These are phyloP conservation scores for Lepidostoma basale DNA, from an alignment of 1,140 invertebrate species.

Conservation along the genomic window DNA sequence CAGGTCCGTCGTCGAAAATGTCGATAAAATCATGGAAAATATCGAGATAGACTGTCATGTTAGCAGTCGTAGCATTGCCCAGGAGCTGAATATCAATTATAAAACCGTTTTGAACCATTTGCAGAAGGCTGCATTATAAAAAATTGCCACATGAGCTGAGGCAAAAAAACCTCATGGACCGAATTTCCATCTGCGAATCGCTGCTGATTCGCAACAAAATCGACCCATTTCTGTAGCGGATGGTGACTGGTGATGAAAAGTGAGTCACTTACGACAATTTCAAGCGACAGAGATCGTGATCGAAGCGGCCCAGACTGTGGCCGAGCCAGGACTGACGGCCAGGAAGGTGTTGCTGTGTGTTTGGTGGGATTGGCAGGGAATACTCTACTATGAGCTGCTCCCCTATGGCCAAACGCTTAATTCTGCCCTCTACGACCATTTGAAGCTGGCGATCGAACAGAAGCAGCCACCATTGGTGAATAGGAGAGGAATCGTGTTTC, in stretches of 20 bases:
- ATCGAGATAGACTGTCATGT: constrained; percentile 9
- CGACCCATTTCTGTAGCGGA: constrained; percentile 8
- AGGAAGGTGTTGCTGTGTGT: constrained; percentile 13
- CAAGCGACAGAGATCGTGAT: constrained; percentile 5
- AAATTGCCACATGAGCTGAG: no score
- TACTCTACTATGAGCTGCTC: constrained; percentile 6
- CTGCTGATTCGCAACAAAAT: constrained; percentile 6
- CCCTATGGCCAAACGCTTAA: no score
- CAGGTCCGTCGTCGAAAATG: constrained; percentile 1
- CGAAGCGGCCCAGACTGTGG: constrained; percentile 6
- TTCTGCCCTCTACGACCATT: no score
- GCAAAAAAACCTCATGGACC: constrained; percentile 3
- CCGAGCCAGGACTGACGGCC: neutral
- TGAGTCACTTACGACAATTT: constrained; percentile 3
- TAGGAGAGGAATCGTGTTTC: constrained; percentile 10
- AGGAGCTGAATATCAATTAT: neutral
- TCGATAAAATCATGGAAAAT: constrained; percentile 10
- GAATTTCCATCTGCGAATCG: constrained; percentile 9
- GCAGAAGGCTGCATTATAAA: constrained; percentile 8
- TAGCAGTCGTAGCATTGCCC: constrained; percentile 4
- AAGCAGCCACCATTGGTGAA: constrained; percentile 3
- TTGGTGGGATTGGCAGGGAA: constrained; percentile 10
- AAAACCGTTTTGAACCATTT: constrained; percentile 6
- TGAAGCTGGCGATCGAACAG: constrained; percentile 7
- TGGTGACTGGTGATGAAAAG: constrained; percentile 5